phyloP scores from a whole-genome alignment of 2,797 vertebrate species.

The Pseudocheirus occidentalis region DNA sequence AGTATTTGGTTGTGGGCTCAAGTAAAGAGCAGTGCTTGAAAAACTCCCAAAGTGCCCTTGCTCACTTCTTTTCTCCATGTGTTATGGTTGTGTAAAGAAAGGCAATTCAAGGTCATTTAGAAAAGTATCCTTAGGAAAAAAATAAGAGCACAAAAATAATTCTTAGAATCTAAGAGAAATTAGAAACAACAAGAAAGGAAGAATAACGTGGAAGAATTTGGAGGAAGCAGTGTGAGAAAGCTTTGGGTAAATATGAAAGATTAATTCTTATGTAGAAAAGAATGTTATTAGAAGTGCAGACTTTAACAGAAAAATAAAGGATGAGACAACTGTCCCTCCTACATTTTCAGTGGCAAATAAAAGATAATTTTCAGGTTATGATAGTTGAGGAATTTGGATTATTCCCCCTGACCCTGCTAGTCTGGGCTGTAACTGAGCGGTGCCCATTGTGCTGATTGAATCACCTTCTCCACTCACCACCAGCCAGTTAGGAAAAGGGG shows the following conservation, averaged over 20 bases:
- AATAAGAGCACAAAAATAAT: neutral
- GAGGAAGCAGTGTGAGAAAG: neutral
- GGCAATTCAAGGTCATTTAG: slow-evolving; percentile 27
- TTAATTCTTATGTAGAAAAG: neutral
- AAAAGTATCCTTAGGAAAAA: neutral
- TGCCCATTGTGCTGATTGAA: neutral
- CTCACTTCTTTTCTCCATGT: slow-evolving; percentile 20
- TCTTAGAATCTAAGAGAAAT: slow-evolving; percentile 42
- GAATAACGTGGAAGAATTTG: neutral
- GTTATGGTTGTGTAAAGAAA: slow-evolving; percentile 7
- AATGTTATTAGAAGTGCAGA: neutral
- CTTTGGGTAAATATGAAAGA: neutral
- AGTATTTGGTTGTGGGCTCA: slow-evolving; percentile 9
- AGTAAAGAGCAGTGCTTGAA: neutral
- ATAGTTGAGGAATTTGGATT: neutral
- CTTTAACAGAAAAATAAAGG: neutral
- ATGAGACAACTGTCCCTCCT: neutral
- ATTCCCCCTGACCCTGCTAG: neutral
- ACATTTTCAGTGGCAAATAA: rapidly evolving
- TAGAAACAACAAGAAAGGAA: neutral
- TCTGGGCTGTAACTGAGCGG: neutral
- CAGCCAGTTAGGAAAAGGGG: neutral
- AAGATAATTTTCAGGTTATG: neutral
- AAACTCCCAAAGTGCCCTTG: neutral
- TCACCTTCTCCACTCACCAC: neutral